A percentile compares a stretch with the other conserved stretches of the same genome.
Evolutionary conservation across 1,140 invertebrate species (phyloP).

Genomic region (Bombus pyrosoma): DNA sequence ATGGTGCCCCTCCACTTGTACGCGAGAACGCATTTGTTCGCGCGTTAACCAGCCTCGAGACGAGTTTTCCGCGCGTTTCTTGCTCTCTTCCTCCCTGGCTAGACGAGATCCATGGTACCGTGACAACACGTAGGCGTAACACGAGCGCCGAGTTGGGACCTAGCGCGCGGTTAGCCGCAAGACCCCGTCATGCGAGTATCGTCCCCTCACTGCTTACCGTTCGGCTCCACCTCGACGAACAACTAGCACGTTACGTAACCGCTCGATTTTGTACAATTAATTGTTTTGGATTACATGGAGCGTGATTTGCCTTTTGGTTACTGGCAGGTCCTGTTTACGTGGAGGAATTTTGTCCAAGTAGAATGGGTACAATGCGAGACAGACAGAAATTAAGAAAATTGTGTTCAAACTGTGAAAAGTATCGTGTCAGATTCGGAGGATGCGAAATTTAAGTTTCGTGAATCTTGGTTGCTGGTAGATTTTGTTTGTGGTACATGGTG

Average conservation of each 20-base stretch:
- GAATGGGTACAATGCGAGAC: too few species aligned
- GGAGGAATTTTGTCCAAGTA: too few species aligned
- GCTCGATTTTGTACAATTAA: background rate
- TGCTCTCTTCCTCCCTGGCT: background rate
- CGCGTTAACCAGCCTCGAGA: slow-evolving; percentile 3
- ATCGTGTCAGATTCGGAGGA: too few species aligned
- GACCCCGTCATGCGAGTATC: background rate
- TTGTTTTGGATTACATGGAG: background rate
- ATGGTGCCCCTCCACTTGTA: slow-evolving; percentile 38
- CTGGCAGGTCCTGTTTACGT: too few species aligned
- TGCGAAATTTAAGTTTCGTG: too few species aligned
- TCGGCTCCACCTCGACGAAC: background rate
- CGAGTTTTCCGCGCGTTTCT: slow-evolving; percentile 15
- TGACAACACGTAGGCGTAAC: slow-evolving; percentile 33
- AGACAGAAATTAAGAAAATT: too few species aligned
- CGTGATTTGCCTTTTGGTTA: too few species aligned
- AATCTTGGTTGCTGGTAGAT: too few species aligned
- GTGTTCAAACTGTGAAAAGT: too few species aligned
- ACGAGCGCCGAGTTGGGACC: slow-evolving; percentile 1
- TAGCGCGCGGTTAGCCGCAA: slow-evolving; percentile 14
- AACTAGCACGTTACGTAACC: slow-evolving; percentile 33
- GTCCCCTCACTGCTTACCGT: background rate
- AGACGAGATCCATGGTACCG: background rate
- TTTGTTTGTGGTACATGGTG: too few species aligned
- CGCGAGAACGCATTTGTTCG: background rate